A percentile compares a stretch with the other conserved stretches of the same genome.
These are phyloP conservation scores for Drosophila ohnishii DNA, from an alignment of 1,140 invertebrate species.

Conservation along the genomic window DNA sequence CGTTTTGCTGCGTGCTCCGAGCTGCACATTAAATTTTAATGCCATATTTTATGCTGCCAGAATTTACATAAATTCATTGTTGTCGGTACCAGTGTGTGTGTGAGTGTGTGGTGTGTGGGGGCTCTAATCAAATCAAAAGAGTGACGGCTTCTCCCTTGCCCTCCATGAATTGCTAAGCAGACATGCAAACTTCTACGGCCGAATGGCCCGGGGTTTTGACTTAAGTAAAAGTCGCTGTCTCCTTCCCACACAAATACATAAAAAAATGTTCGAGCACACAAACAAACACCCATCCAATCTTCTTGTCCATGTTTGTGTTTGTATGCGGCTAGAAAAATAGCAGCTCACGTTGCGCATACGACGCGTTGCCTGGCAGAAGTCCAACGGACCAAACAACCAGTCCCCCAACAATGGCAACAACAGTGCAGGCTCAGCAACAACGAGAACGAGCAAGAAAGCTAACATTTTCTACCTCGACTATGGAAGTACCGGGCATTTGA, in stretches of 20 bases:
- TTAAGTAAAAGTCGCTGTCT: constrained; percentile 25
- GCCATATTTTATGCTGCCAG: constrained; percentile 76
- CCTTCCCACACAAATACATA: constrained; percentile 17
- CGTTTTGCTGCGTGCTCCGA: constrained; percentile 50
- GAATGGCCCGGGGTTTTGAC: constrained; percentile 26
- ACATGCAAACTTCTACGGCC: constrained; percentile 65
- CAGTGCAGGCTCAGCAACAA: constrained; percentile 21
- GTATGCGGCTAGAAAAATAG: constrained; percentile 50
- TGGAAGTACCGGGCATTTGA: not conserved
- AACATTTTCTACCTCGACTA: not conserved
- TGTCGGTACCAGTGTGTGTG: constrained; percentile 19
- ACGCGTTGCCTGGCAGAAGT: constrained; percentile 52
- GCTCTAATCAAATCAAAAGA: constrained; percentile 75
- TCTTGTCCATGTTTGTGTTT: constrained; percentile 17
- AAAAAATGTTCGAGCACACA: constrained; percentile 1
- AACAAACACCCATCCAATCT: constrained; percentile 26
- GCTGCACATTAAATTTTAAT: constrained; percentile 78
- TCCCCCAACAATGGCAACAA: constrained; percentile 32
- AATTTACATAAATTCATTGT: constrained; percentile 78
- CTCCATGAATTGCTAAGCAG: constrained; percentile 65
- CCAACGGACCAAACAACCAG: constrained; percentile 46
- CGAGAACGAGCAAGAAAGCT: constrained; percentile 9
- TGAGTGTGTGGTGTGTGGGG: constrained; percentile 25
- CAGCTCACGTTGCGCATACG: constrained; percentile 55
- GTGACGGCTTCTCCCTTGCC: constrained; percentile 35